Conservation (phyloP, 30 jellyfish, hydroid and myxozoan genomes). For the Euphysa ruthae region DNA sequence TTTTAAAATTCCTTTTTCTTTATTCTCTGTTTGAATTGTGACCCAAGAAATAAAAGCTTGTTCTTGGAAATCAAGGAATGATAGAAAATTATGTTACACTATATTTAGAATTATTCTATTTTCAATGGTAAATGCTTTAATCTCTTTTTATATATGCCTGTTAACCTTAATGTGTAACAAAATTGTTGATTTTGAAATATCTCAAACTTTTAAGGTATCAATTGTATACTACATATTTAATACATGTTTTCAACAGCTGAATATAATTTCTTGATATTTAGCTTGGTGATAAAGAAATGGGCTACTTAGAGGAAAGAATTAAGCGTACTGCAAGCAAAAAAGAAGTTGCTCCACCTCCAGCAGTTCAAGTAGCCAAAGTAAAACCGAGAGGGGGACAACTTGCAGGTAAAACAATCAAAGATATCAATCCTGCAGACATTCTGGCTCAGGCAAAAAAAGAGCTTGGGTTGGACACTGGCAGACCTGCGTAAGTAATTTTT, state of each 20-base stretch:
- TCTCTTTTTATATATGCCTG: no score
- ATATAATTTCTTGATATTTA: neutral
- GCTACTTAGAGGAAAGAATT: constrained; percentile 78
- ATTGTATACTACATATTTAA: no score
- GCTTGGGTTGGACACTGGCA: constrained; percentile 31
- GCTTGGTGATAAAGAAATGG: constrained; percentile 75
- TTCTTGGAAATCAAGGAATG: no score
- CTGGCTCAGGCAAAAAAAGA: constrained; percentile 22
- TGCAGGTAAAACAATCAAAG: constrained; percentile 17
- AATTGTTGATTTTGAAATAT: no score
- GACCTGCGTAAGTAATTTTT: constrained; percentile 15
- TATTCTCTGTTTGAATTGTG: no score
- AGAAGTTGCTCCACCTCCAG: constrained; percentile 26
- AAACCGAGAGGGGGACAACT: constrained; percentile 21
- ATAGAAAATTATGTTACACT: no score
- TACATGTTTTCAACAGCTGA: constrained; percentile 3
- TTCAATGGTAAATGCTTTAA: no score
- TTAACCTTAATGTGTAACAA: no score
- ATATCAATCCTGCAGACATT: neutral
- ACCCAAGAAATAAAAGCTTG: no score
- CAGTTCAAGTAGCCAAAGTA: neutral
- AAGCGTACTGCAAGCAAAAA: constrained; percentile 64
- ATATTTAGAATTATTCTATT: no score
- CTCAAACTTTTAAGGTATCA: no score
- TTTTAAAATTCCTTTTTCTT: no score